phyloP scores from a whole-genome alignment of 1,140 invertebrate genomes.

The Trichogramma pretiosum region DNA sequence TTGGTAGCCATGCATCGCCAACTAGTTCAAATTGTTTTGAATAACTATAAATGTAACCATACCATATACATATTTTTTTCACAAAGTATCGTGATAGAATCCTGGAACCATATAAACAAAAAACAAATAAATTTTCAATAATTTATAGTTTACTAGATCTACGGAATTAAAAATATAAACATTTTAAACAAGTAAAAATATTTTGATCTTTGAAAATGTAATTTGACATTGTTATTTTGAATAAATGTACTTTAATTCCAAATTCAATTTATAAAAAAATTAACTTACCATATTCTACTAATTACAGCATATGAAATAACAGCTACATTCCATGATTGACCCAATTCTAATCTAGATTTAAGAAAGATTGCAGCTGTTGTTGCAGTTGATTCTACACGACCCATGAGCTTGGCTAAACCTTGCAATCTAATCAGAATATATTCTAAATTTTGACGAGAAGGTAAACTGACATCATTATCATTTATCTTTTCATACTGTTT shows the following conservation, averaged over 20 bases:
- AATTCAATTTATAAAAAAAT: not conserved
- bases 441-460: conserved; percentile 51
- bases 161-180: not conserved
- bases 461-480: conserved; percentile 34
- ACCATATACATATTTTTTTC: conserved; percentile 47
- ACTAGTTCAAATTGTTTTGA: conserved; percentile 37
- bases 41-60: conserved; percentile 40
- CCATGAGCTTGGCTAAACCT: conserved; percentile 50
- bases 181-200: not conserved
- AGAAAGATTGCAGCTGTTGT: conserved; percentile 45
- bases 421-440: conserved; percentile 49
- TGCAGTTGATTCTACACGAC: conserved; percentile 43
- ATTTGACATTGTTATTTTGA: not conserved
- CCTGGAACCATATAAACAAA: conserved; percentile 27
- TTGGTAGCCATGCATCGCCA: conserved; percentile 46
- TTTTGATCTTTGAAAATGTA: not conserved
- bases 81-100: conserved; percentile 41
- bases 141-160: conserved; percentile 2
- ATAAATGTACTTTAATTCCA: not conserved
- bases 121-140: conserved; percentile 4
- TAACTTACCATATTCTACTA: conserved; percentile 48
- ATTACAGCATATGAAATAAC: conserved; percentile 48
- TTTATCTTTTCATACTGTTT: conserved; percentile 37
- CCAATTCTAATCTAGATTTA: conserved; percentile 44
- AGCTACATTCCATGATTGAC: conserved; percentile 50